phyloP scores from a whole-genome alignment of 2,797 vertebrate genomes.

The Pterois miles region DNA sequence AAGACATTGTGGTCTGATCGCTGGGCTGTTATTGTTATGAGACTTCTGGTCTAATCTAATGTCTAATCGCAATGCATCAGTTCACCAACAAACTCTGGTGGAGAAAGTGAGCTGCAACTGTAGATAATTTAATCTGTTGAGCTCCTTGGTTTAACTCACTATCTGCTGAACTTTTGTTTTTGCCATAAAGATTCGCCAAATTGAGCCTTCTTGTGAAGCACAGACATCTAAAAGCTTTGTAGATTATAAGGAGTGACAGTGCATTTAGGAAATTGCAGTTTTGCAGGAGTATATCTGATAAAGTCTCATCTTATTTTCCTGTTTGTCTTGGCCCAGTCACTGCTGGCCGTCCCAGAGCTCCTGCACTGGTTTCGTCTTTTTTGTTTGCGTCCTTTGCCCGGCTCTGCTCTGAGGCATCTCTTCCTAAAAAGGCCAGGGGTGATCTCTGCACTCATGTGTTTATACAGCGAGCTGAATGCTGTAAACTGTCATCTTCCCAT shows the following conservation, averaged over 20 bases:
- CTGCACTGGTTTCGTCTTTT: conserved; percentile 18
- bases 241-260: conserved; percentile 9
- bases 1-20: too few species aligned
- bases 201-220: not conserved
- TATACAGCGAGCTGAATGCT: conserved; percentile 55
- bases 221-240: not conserved
- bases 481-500: conserved; percentile 51
- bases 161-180: conserved; percentile 35
- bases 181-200: not conserved
- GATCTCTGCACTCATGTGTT: conserved; percentile 68
- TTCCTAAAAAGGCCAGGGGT: conserved; percentile 79
- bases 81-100: not conserved
- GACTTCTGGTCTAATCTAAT: conserved; percentile 13
- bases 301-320: conserved; percentile 24
- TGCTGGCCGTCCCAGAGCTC: conserved; percentile 6
- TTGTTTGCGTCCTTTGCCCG: conserved; percentile 37
- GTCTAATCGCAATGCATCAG: not conserved
- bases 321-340: conserved; percentile 51
- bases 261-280: conserved; percentile 17
- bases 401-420: conserved; percentile 52
- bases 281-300: conserved; percentile 7
- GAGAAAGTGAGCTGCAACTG: conserved; percentile 5
- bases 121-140: not conserved
- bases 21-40: not conserved
- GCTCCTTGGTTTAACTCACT: not conserved